phyloP scores from a whole-genome alignment of 2,888 invertebrate species.

The Arge pagana region DNA sequence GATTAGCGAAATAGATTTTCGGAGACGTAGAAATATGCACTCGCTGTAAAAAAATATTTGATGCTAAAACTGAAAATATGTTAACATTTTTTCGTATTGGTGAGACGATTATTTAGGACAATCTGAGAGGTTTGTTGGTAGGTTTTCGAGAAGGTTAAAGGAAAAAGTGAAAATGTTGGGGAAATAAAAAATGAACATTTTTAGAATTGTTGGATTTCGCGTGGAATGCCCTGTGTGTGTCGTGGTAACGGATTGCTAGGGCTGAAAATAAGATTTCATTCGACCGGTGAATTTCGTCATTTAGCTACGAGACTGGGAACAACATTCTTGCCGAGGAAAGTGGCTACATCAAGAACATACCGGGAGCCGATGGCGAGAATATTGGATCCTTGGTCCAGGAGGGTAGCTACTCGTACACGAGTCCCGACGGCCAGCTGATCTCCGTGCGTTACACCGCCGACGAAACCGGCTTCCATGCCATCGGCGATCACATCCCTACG shows the following conservation, averaged over 20 bases:
- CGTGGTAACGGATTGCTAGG: too few species aligned
- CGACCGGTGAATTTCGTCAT: too few species aligned
- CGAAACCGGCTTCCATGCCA: constrained; percentile 80
- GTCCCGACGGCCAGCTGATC: constrained; percentile 78
- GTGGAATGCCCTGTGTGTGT: too few species aligned
- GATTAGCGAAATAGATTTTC: too few species aligned
- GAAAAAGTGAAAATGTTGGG: constrained; percentile 2
- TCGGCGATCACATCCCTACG: constrained; percentile 82
- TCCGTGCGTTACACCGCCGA: constrained; percentile 80
- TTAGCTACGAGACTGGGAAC: constrained; percentile 82
- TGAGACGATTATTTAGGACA: too few species aligned
- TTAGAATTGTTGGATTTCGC: too few species aligned
- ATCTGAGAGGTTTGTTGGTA: background rate
- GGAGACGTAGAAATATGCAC: constrained; percentile 8
- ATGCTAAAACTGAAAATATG: background rate
- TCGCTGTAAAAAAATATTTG: background rate
- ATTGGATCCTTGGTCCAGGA: constrained; percentile 75
- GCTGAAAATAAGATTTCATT: too few species aligned
- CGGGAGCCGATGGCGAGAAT: constrained; percentile 71
- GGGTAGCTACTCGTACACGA: constrained; percentile 79
- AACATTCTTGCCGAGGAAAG: constrained; percentile 79
- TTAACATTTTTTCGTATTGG: too few species aligned
- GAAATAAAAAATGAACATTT: too few species aligned
- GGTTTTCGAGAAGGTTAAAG: background rate
- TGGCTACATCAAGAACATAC: constrained; percentile 73